These are phyloP conservation scores for Bursaphelenchus mucronatus DNA, from an alignment of 1,140 invertebrate genomes.

Conservation along the genomic window DNA sequence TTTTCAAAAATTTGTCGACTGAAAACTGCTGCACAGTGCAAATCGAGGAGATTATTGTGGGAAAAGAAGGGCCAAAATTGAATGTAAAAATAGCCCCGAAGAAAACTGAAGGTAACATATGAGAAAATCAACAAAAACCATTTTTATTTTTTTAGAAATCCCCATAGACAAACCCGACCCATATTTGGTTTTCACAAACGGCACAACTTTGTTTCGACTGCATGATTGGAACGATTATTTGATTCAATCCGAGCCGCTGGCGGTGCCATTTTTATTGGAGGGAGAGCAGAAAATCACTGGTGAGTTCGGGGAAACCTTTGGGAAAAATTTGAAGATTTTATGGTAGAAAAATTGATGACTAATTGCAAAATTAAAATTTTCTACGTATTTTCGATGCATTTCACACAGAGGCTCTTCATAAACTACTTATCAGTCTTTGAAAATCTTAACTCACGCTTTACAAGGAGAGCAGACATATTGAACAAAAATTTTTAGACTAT, in stretches of 20 bases:
- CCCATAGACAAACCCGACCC: slow-evolving; percentile 4
- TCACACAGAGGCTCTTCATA: too few species aligned
- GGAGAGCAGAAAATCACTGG: slow-evolving; percentile 31
- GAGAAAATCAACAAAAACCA: slow-evolving; percentile 10
- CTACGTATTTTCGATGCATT: background rate
- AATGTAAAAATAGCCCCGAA: slow-evolving; percentile 8
- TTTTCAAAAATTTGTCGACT: slow-evolving; percentile 32
- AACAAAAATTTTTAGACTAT: too few species aligned
- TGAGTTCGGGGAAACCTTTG: slow-evolving; percentile 4
- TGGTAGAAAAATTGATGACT: background rate
- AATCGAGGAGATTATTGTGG: slow-evolving; percentile 5
- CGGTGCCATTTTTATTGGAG: slow-evolving; percentile 29
- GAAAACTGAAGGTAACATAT: slow-evolving; percentile 11
- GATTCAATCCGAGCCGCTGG: slow-evolving; percentile 32
- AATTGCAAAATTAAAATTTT: background rate
- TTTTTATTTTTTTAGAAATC: slow-evolving; percentile 16
- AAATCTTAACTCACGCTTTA: too few species aligned
- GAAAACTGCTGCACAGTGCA: slow-evolving; percentile 31
- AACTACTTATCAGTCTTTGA: too few species aligned
- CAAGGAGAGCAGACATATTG: too few species aligned
- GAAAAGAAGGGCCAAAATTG: background rate
- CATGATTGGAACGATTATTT: slow-evolving; percentile 43
- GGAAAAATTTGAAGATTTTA: background rate
- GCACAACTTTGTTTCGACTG: slow-evolving; percentile 32
- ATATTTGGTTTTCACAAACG: slow-evolving; percentile 42